A percentile compares a stretch with the other conserved stretches of the same genome.
These are phyloP conservation scores for Harlomillsia oculata DNA, from an alignment of 1,140 invertebrate species.

Conservation along the genomic window DNA sequence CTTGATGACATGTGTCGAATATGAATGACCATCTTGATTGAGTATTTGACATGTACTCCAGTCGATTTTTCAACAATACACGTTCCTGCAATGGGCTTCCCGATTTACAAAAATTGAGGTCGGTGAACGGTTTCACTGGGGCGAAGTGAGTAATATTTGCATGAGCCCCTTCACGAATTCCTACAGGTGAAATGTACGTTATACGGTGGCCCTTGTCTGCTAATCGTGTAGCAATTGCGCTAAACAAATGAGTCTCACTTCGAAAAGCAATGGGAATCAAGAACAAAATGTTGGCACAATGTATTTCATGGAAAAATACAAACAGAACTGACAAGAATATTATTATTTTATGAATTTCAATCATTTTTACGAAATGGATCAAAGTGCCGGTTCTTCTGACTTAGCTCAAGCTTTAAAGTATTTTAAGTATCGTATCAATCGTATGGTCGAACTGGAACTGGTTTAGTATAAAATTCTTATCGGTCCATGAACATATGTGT, in stretches of 20 bases:
- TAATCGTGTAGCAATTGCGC: background rate
- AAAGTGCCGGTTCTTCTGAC: too few relatives aligned
- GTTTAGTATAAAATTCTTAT: too few relatives aligned
- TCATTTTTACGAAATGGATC: too few relatives aligned
- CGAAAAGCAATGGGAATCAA: background rate
- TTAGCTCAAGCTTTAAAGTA: too few relatives aligned
- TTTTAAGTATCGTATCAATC: too few relatives aligned
- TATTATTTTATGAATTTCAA: too few relatives aligned
- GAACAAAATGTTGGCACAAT: background rate
- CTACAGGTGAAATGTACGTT: background rate
- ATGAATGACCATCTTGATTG: too few relatives aligned
- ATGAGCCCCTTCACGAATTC: background rate
- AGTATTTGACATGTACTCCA: too few relatives aligned
- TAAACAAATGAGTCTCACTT: conserved; percentile 1
- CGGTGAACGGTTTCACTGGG: background rate
- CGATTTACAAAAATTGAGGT: background rate
- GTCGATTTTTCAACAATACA: background rate
- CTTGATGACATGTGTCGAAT: background rate
- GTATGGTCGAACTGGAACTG: too few relatives aligned
- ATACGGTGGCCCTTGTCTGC: background rate
- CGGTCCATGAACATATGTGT: too few relatives aligned
- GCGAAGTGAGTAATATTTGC: background rate
- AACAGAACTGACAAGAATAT: too few relatives aligned
- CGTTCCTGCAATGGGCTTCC: background rate
- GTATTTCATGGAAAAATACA: too few relatives aligned